Evolutionary conservation across 2,113 vertebrate species (phyloP), one percentile per base, ranked within the genome.

Genomic region (Copsychus sechellarum): DNA sequence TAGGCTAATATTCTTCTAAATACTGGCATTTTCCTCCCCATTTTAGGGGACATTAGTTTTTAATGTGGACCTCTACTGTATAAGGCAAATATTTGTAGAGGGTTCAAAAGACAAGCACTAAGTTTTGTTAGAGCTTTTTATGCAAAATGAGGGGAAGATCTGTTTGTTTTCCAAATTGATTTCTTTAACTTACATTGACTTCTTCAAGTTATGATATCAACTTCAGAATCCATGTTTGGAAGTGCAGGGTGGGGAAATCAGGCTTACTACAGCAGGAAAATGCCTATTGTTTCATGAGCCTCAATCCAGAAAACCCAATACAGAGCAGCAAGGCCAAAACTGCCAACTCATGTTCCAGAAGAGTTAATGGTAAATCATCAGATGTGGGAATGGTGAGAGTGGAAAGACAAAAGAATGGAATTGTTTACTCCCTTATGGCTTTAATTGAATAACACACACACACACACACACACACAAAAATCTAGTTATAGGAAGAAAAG

Each of bases 401-500:
- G 86, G 67, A 90, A 88, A 92, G 38, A 80, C 21, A 62, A 54
- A 74, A 81, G 19, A 86, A 86, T 38, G 53, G 54, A 71, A 81
- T 80, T 92, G 71, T 91, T 92, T 93, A 62, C 45, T 91, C 57
- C 73, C 81, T 90, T 93, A 33, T 64, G 83, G 91, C 22, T 96
- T 94, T 83, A 95, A 96, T 65, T 85, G 50, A 96, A 65, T 89
- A 97, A 73, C 19, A 69, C 14, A 81, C 15, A 28, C 25, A 72
- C 33, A 47, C 9, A 40, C 9, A 45, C 21, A 45, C 76, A 65
- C 21, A 45, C 76, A 50, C n/a, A 67, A 58, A 24, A 58, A 58
- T 18, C 64, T 85, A 90, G 80, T 92, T 92, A 90, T 20, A 92
- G 53, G 17, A 94, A 94, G 56, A 57, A 67, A 92, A 86, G 20